Evolutionary conservation across 2,113 vertebrate genomes (phyloP).

Genomic region (Nannobrachium achirus): DNA sequence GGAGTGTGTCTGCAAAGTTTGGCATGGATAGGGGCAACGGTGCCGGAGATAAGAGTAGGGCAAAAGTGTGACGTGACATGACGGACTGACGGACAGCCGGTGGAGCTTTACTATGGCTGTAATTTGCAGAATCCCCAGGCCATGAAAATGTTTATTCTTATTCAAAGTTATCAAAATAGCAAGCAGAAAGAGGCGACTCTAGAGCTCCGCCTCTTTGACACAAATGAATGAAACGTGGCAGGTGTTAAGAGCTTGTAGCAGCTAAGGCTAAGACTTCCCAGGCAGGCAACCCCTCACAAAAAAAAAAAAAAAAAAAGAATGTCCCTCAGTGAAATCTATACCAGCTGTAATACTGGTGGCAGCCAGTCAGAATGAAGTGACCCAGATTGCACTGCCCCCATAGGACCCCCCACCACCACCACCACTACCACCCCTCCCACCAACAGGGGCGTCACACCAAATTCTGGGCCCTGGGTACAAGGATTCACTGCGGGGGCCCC

Average conservation of each 20-base stretch:
- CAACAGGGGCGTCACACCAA: neutral
- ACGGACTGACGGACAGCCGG: too few relatives aligned
- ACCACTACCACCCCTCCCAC: neutral
- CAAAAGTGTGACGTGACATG: too few relatives aligned
- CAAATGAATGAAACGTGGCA: constrained; percentile 50
- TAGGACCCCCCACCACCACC: neutral
- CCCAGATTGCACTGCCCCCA: constrained; percentile 10
- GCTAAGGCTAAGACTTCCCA: too few relatives aligned
- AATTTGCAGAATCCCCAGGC: too few relatives aligned
- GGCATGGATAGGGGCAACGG: too few relatives aligned
- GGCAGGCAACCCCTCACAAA: constrained; percentile 5
- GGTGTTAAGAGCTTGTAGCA: constrained; percentile 36
- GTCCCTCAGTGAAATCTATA: constrained; percentile 52
- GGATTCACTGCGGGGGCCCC: too few relatives aligned
- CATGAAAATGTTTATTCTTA: too few relatives aligned
- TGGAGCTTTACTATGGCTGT: too few relatives aligned
- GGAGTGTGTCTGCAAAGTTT: too few relatives aligned
- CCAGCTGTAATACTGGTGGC: constrained; percentile 32
- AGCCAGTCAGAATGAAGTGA: constrained; percentile 37
- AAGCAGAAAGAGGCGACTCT: neutral
- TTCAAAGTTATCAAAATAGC: too few relatives aligned
- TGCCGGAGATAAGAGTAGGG: too few relatives aligned
- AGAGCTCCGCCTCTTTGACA: constrained; percentile 1
- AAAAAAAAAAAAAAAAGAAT: constrained; percentile 22
- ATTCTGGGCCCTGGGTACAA: too few relatives aligned